Evolutionary conservation across 1,140 invertebrate genomes (phyloP), one percentile per base, ranked within the genome.

Genomic region (Cydia strobilella): DNA sequence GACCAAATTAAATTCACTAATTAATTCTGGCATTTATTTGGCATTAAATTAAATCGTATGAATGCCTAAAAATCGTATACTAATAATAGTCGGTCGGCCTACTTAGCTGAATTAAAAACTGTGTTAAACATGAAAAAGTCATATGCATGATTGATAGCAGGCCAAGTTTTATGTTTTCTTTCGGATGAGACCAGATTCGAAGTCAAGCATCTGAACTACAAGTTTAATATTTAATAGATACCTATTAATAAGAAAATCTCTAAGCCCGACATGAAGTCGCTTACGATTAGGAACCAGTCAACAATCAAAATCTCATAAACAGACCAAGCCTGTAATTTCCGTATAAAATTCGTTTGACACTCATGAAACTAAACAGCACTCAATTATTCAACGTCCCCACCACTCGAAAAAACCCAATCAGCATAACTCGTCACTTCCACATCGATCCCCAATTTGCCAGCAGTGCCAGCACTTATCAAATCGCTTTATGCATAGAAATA

Each of bases 341-440:
- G 13, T 39, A 59, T 62, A 63, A 75, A 77, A 75, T 66, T 75
- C 48, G 59, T 74, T 79, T 48, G 84, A 83, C 72, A 73, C 75
- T 84, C 80, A 79, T 85, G 83, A 85, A 87, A 85, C 81, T 84
- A 86, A 90, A 85, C 85, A 84, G 80, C 85, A 86, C 88, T 91
- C 88, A 90, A 90, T 89, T 89, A 90, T 91, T 90, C 90, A 92
- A 80, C 88, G 80, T 83, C 84, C 88, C 87, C 54, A 23, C 82
- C 90, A 90, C 90, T 92, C 87, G 87, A 90, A 92, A 92, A 92
- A 90, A 92, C 90, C 89, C 88, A 92, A 92, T 92, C 90, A 92
- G 90, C 90, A 91, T 91, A 92, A 92, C 89, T 90, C 89, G 87
- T 91, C 89, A 90, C 88, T 90, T 87, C 88, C 89, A 90, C 89